These are phyloP conservation scores for Equus quagga DNA, from an alignment of 2,113 vertebrate species.

Conservation along the genomic window DNA sequence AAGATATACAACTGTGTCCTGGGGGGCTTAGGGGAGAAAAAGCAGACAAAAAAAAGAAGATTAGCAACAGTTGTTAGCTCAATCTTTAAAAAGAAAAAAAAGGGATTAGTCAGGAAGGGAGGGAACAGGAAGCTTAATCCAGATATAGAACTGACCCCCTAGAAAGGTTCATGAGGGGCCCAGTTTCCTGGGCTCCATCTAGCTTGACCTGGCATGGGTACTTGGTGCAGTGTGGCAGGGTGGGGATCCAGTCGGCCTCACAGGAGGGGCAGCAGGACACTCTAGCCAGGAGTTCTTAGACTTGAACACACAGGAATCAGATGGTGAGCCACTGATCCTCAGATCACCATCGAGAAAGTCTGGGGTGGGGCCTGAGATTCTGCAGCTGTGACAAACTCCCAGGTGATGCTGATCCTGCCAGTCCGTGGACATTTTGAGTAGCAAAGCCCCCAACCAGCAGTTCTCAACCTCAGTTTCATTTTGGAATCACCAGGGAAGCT, in stretches of 20 bases:
- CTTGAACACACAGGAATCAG: neutral
- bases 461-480: neutral
- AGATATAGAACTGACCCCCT: neutral
- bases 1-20: too few relatives aligned
- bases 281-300: neutral
- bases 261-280: neutral
- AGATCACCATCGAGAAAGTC: neutral
- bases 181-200: neutral
- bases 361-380: neutral
- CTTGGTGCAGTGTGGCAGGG: fast-evolving
- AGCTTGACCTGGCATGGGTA: neutral
- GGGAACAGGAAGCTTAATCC: neutral
- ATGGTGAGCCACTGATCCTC: neutral
- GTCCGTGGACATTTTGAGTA: neutral
- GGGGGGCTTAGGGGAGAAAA: too few relatives aligned
- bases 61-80: too few relatives aligned
- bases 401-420: fast-evolving
- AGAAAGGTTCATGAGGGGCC: neutral
- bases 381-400: neutral
- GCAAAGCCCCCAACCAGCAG: neutral
- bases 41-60: too few relatives aligned
- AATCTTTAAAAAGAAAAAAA: too few relatives aligned
- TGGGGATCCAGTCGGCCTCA: neutral
- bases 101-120: too few relatives aligned
- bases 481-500: neutral